Evolutionary conservation across 2,797 vertebrate species (phyloP).

Genomic region (Tokudaia muenninki): DNA sequence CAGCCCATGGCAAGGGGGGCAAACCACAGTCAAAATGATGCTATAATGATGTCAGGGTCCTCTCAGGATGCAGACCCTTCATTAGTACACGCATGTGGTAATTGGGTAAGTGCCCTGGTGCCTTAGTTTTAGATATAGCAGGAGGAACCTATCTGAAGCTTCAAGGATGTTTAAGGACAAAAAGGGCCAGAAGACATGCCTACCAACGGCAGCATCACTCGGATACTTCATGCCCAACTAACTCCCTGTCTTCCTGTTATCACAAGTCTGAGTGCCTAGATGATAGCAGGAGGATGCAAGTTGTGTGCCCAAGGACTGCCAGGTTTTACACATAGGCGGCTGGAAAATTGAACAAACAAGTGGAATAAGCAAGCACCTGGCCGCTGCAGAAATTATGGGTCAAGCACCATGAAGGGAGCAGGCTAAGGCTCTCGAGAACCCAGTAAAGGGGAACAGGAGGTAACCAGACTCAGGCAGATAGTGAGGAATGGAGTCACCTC

Average conservation of each 20-base stretch:
- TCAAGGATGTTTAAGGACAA: not conserved
- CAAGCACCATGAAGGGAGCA: constrained; percentile 2
- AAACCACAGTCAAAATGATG: not conserved
- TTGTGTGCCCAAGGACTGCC: not conserved
- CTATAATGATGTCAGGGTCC: not conserved
- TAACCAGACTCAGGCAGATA: not conserved
- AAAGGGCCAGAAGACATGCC: not conserved
- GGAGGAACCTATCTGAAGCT: not conserved
- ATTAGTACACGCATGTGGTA: not conserved
- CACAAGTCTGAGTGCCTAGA: not conserved
- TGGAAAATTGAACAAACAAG: not conserved
- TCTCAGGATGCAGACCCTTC: not conserved
- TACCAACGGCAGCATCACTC: not conserved
- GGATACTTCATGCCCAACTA: not conserved
- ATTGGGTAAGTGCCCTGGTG: not conserved
- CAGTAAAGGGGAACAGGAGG: not conserved
- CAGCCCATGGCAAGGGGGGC: not conserved
- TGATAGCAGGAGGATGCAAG: not conserved
- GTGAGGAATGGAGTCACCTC: not conserved
- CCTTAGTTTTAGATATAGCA: not conserved
- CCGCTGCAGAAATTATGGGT: not conserved
- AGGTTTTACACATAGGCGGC: not conserved
- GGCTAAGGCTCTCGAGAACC: constrained; percentile 16
- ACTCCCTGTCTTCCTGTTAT: not conserved
- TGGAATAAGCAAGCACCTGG: not conserved